These are phyloP conservation scores for Sparus aurata DNA, from an alignment of 2,797 vertebrate species.

Conservation along the genomic window DNA sequence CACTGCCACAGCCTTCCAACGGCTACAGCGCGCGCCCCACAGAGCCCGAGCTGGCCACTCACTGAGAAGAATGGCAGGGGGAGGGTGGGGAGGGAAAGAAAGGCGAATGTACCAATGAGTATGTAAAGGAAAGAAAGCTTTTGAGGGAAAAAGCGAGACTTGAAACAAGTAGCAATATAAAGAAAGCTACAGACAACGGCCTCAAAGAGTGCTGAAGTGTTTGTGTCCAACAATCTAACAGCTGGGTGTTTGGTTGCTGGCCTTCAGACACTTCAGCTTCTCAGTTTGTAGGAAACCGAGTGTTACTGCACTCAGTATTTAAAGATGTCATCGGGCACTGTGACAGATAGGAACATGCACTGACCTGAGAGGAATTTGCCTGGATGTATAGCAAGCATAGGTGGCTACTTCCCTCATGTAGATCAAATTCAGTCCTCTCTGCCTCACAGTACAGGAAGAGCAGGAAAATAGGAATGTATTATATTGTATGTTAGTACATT, in stretches of 20 bases:
- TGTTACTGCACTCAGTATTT: slow-evolving; percentile 66
- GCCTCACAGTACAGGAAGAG: slow-evolving; percentile 67
- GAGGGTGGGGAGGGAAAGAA: slow-evolving; percentile 31
- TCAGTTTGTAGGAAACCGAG: slow-evolving; percentile 59
- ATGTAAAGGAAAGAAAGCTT: slow-evolving; percentile 64
- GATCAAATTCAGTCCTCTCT: slow-evolving; percentile 79
- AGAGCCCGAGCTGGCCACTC: slow-evolving; percentile 78
- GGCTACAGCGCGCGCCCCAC: slow-evolving; percentile 81
- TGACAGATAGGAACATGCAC: slow-evolving; percentile 73
- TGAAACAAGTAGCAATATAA: slow-evolving; percentile 66
- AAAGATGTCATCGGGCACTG: slow-evolving; percentile 77
- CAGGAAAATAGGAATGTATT: slow-evolving; percentile 86
- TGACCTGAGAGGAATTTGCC: slow-evolving; percentile 78
- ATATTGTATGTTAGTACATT: slow-evolving; percentile 87
- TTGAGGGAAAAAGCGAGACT: slow-evolving; percentile 60
- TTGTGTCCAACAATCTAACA: slow-evolving; percentile 46
- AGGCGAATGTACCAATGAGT: slow-evolving; percentile 79
- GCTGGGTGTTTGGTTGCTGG: slow-evolving; percentile 48
- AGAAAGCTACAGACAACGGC: slow-evolving; percentile 62
- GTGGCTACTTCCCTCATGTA: slow-evolving; percentile 72
- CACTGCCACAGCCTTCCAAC: slow-evolving; percentile 80
- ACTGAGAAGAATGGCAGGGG: slow-evolving; percentile 76
- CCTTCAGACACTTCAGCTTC: slow-evolving; percentile 62
- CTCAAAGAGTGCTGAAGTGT: slow-evolving; percentile 71
- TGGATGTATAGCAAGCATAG: slow-evolving; percentile 76